Evolutionary conservation across 2,888 invertebrate species (phyloP).

Genomic region (Drosophila limbata): DNA sequence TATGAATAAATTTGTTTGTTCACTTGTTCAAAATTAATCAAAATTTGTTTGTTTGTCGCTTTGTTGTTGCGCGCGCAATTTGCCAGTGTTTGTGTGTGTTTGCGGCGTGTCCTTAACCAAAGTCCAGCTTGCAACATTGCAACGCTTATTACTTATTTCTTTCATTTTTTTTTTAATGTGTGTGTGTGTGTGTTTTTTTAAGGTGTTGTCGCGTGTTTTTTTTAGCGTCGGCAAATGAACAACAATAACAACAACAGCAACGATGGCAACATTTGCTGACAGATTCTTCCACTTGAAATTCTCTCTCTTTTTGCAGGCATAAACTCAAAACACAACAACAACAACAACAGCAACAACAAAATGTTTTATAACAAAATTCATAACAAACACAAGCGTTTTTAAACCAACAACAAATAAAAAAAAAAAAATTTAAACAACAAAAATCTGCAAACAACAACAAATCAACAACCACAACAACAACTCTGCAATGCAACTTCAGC

Average conservation of each 20-base stretch:
- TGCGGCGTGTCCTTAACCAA: conserved; percentile 14
- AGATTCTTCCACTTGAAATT: not conserved
- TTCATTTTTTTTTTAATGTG: conserved; percentile 9
- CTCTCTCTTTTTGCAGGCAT: conserved; percentile 63
- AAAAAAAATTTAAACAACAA: conserved; percentile 28
- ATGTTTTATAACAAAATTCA: conserved; percentile 64
- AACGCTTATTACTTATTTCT: conserved; percentile 7
- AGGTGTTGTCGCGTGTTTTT: conserved; percentile 25
- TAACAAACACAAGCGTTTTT: conserved; percentile 65
- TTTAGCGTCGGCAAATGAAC: conserved; percentile 55
- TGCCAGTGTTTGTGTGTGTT: conserved; percentile 12
- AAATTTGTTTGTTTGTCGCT: conserved; percentile 18
- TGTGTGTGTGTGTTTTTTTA: conserved; percentile 11
- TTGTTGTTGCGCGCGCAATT: conserved; percentile 59
- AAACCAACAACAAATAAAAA: conserved; percentile 39
- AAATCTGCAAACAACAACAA: conserved; percentile 37
- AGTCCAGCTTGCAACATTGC: conserved; percentile 24
- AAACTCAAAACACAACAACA: conserved; percentile 76
- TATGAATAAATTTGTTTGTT: not conserved
- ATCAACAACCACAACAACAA: conserved; percentile 33
- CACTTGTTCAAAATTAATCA: not conserved
- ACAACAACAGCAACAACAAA: conserved; percentile 58
- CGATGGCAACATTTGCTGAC: conserved; percentile 5
- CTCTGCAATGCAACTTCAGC: conserved; percentile 59
- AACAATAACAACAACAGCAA: conserved; percentile 13